Base-by-base conservation (phyloP, 2,888 invertebrate genomes). In the Conops quadrifasciatus region DNA sequence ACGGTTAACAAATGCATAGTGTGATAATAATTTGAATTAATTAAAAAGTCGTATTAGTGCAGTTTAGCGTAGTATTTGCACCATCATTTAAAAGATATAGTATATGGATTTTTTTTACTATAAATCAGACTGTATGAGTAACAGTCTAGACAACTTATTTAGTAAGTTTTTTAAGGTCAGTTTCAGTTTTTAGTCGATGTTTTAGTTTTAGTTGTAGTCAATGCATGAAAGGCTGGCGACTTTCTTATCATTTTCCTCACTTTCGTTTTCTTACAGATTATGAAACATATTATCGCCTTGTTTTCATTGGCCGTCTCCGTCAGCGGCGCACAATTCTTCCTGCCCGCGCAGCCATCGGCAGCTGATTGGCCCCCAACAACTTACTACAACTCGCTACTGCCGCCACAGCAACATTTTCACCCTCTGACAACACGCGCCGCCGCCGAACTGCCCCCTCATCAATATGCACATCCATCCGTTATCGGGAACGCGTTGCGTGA, bases 401-500 rank as follows among this genome's bases (percentile, higher is more conserved):
- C 36, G 9, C 65, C 69, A 28, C 65, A 70, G 30, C 53, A 26
- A 24, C 65, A 67, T 2, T 58, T 70, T 30, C 60, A 63, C 71
- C 1, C 36, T 4, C 9, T 73, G 75, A 19, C 53, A 62, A 64
- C 9, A 72, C 79, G 76, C 67, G 78, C 79, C 11, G 78, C 79
- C 11, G 80, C 82, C 3, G 75, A 88, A n/a, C 56, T 28, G 26
- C 62, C 68, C 28, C 74, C 69, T 13, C 60, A 73, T 7, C 30
- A 68, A 2, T 77, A 76, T 1, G 89, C 91, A 0, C 93, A 94
- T 83, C 92, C 91, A 5, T 91, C 92, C 0, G 93, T 94, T 0
- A 88, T 93, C 43, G 86, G 88, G 21, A 94, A 93, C 79, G 89
- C 93, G 1, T 89, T 89, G 0, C 89, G 89, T 78, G 94, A 94